Evolutionary conservation across 2,797 vertebrate genomes (phyloP), one percentile per base, ranked within the genome.

Genomic region (Esox masquinongy): DNA sequence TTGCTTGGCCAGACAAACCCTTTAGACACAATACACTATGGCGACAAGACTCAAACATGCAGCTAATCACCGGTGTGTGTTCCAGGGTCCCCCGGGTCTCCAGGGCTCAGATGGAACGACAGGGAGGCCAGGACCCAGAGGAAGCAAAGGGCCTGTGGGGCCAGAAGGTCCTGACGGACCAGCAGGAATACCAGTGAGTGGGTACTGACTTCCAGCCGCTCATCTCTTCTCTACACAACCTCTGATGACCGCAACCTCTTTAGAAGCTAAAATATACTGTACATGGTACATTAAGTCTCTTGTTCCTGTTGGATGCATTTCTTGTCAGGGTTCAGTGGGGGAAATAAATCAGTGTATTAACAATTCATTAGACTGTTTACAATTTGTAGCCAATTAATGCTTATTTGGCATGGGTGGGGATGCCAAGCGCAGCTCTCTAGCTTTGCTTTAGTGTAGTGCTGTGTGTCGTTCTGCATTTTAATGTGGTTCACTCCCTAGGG

Each of bases 131-230:
- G 96, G 96, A 22, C 88, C 80, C 2, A 83, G 64, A 1, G 96
- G 96, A 83, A 93, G 92, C 50, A 79, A 50, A 0, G 96, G 96
- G 0, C n/a, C 81, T 15, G 74, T 75, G n/a, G 96, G 96, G 75
- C 70, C 64, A 7, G 75, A 85, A 1, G 96, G 96, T 9, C 82
- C 77, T 76, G 79, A 78, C 19, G 96, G 96, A 3, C 89, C 83
- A 0, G 22, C 86, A 74, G 96, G 96, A 87, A 94, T 92, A 86
- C 90, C 83, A 88, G 96, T 97, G 93, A 96, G 95, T 94, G 82
- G 88, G 86, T 82, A 73, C 72, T 51, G 43, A 47, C 12, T 69
- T 31, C 70, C 56, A 0, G 16, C 29, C 0, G 31, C 17, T 36
- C 6, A 4, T 16, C 3, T 4, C 4, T 17, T 51, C 31, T 7